Evolutionary conservation across 2,888 invertebrate species (phyloP).

Genomic region (Cremastobaeus sp.): DNA sequence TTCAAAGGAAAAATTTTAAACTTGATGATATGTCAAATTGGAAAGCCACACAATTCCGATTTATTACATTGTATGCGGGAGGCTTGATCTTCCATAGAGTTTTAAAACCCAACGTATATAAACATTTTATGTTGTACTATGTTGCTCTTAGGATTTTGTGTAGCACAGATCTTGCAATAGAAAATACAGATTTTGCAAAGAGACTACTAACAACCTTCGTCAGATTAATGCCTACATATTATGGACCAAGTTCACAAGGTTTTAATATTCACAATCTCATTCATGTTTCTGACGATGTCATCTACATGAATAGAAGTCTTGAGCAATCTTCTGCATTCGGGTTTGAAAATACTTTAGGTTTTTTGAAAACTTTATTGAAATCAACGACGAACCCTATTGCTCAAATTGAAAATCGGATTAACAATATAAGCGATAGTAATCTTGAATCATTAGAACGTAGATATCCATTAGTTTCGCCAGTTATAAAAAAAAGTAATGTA

Average conservation of each 20-base stretch:
- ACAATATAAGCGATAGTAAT: slow-evolving; percentile 8
- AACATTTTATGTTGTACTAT: not conserved
- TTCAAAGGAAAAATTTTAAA: slow-evolving; percentile 59
- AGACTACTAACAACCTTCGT: slow-evolving; percentile 40
- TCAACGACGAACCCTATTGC: slow-evolving; percentile 25
- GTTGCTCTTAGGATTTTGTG: too few species aligned
- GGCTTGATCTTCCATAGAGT: not conserved
- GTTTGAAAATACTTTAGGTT: slow-evolving; percentile 34
- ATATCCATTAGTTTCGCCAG: slow-evolving; percentile 10
- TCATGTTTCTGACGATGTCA: slow-evolving; percentile 49
- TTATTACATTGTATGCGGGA: not conserved
- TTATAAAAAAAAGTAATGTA: slow-evolving; percentile 4
- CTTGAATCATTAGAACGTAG: not conserved
- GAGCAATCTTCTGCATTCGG: slow-evolving; percentile 32
- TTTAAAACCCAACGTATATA: not conserved
- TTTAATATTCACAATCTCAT: slow-evolving; percentile 50
- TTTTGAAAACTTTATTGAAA: slow-evolving; percentile 31
- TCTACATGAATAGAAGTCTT: slow-evolving; percentile 28
- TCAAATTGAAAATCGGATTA: slow-evolving; percentile 11
- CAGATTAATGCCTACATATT: slow-evolving; percentile 22
- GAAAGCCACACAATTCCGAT: slow-evolving; percentile 1
- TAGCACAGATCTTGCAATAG: too few species aligned
- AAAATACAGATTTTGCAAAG: too few species aligned
- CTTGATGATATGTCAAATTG: not conserved
- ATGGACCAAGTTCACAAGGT: slow-evolving; percentile 26